Evolutionary conservation across 2,797 vertebrate genomes (phyloP).

Genomic region (Lophius americanus): DNA sequence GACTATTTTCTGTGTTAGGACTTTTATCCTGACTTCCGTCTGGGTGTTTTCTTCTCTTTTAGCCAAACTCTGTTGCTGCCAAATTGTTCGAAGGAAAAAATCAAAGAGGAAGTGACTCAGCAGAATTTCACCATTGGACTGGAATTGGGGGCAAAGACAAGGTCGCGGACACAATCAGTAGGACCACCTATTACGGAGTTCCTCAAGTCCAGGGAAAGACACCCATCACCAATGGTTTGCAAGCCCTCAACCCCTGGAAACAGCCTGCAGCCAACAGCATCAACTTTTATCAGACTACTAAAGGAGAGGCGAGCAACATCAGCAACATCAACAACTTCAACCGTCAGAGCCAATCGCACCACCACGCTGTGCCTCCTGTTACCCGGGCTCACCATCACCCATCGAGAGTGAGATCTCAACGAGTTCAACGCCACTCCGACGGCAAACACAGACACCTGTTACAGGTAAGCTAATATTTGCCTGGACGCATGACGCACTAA

Average conservation of each 20-base stretch:
- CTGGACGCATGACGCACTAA: background rate
- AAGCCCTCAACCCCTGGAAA: slow-evolving; percentile 51
- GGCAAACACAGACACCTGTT: slow-evolving; percentile 54
- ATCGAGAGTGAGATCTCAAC: slow-evolving; percentile 67
- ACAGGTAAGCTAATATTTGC: slow-evolving; percentile 64
- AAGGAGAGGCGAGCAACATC: slow-evolving; percentile 46
- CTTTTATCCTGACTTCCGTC: slow-evolving; percentile 36
- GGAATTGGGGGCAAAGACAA: slow-evolving; percentile 60
- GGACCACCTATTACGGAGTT: slow-evolving; percentile 74
- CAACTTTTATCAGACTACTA: slow-evolving; percentile 47
- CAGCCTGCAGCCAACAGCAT: slow-evolving; percentile 38
- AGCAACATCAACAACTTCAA: slow-evolving; percentile 78
- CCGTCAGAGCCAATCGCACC: slow-evolving; percentile 69
- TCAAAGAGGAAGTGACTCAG: slow-evolving; percentile 69
- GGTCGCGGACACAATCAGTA: slow-evolving; percentile 61
- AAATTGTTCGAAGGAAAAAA: slow-evolving; percentile 76
- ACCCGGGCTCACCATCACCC: slow-evolving; percentile 70
- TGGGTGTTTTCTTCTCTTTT: slow-evolving; percentile 43
- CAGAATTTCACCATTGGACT: slow-evolving; percentile 64
- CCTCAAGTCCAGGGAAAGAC: slow-evolving; percentile 81
- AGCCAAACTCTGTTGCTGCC: slow-evolving; percentile 77
- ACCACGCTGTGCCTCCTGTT: slow-evolving; percentile 49
- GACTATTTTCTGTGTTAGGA: slow-evolving; percentile 23
- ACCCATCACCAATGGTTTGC: slow-evolving; percentile 68
- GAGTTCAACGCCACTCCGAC: slow-evolving; percentile 57